Evolutionary conservation across 37 sponge, comb jelly and placozoan species (phyloP).

Genomic region (Agelas oroides): DNA sequence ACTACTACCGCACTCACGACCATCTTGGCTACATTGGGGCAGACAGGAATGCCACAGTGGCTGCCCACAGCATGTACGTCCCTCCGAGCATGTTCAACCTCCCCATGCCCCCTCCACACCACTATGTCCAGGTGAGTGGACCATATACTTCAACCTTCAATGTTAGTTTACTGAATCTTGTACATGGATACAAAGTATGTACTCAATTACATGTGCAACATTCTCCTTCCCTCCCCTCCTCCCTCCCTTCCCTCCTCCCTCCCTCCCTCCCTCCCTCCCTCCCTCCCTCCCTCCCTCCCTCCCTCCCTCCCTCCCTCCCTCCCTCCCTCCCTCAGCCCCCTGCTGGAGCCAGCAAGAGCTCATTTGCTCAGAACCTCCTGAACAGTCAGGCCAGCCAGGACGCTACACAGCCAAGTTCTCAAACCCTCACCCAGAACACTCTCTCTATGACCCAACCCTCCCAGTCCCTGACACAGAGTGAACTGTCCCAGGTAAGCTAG

Average conservation of each 20-base stretch:
- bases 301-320: too few relatives aligned
- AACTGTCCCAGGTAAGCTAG: constrained; percentile 83
- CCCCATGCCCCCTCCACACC: constrained; percentile 74
- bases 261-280: too few relatives aligned
- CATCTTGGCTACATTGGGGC: constrained; percentile 87
- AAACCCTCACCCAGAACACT: constrained; percentile 80
- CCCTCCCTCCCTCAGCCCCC: constrained; percentile 24
- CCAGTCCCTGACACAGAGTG: constrained; percentile 92
- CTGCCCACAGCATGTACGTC: constrained; percentile 86
- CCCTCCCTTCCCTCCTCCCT: too few relatives aligned
- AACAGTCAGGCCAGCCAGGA: constrained; percentile 84
- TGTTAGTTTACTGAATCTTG: background rate
- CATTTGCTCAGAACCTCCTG: constrained; percentile 54
- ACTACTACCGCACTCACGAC: constrained; percentile 90
- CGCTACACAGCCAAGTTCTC: constrained; percentile 44
- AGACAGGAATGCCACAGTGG: constrained; percentile 63
- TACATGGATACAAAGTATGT: background rate
- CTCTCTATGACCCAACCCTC: constrained; percentile 83
- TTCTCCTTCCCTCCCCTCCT: too few relatives aligned
- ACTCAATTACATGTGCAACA: background rate
- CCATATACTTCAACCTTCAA: background rate
- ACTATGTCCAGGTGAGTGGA: constrained; percentile 55
- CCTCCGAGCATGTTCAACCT: constrained; percentile 91
- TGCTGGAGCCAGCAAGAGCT: constrained; percentile 3
- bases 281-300: too few relatives aligned